phyloP scores from a whole-genome alignment of 2,113 vertebrate species.

The Corythaixoides concolor region DNA sequence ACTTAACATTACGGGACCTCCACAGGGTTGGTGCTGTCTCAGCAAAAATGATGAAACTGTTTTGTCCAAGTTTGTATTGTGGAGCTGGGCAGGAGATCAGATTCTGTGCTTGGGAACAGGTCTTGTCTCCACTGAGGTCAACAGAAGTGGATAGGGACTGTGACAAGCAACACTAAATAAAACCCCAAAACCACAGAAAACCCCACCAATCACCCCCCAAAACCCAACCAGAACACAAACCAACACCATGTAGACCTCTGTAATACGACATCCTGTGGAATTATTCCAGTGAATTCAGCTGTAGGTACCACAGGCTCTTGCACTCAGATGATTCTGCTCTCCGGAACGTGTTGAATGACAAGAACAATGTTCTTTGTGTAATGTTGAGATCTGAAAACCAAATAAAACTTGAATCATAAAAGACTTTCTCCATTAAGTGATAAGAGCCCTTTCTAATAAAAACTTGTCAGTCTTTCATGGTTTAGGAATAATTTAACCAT shows the following conservation, averaged over 20 bases:
- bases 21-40: rapidly evolving
- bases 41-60: not conserved
- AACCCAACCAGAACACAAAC: no score
- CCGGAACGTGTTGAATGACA: not conserved
- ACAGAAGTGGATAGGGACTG: not conserved
- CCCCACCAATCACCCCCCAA: not conserved
- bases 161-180: not conserved
- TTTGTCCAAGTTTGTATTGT: not conserved
- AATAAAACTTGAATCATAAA: not conserved
- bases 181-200: not conserved
- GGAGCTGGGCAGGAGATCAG: not conserved
- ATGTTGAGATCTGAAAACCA: not conserved
- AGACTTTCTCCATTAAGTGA: not conserved
- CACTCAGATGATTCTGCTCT: not conserved
- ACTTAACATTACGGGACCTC: rapidly evolving
- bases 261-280: rapidly evolving
- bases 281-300: no score
- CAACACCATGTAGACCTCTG: not conserved
- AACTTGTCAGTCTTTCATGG: not conserved
- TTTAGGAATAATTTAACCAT: not conserved
- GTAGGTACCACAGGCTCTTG: not conserved
- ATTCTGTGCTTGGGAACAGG: not conserved
- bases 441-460: not conserved
- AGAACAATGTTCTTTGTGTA: not conserved
- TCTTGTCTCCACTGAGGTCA: not conserved